Conservation (phyloP, 2,797 vertebrate genomes). For the Neopelma chrysocephalum region DNA sequence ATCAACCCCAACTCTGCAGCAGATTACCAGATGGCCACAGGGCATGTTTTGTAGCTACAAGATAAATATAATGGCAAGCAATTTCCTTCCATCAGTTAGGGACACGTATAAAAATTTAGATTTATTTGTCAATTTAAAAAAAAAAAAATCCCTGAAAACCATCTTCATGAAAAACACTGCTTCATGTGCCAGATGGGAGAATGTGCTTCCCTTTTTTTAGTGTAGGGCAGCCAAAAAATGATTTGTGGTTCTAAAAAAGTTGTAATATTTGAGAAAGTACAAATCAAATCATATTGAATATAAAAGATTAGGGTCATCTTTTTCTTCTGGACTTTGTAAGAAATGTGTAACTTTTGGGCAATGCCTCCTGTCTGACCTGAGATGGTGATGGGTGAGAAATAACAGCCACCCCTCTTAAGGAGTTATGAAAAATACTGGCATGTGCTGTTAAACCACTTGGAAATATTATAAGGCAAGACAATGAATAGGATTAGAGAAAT, state of each 20-base stretch:
- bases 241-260: not conserved
- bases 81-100: slow-evolving; percentile 3
- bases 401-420: not conserved
- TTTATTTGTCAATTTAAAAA: not conserved
- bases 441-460: not conserved
- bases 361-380: not conserved
- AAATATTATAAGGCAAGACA: not conserved
- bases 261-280: not conserved
- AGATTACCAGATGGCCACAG: not conserved
- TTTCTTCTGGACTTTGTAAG: not conserved
- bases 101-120: not conserved
- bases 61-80: not conserved
- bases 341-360: not conserved
- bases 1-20: not conserved
- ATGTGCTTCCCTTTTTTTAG: not conserved
- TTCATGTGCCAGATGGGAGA: not conserved
- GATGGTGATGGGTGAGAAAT: not conserved
- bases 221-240: not conserved
- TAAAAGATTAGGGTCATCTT: not conserved
- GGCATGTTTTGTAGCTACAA: not conserved
- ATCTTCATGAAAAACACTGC: not conserved
- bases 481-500: not conserved
- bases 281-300: not conserved
- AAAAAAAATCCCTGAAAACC: not conserved
- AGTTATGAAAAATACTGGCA: not conserved